phyloP scores from a whole-genome alignment of 2,888 invertebrate species.

The Oscheius sp. region DNA sequence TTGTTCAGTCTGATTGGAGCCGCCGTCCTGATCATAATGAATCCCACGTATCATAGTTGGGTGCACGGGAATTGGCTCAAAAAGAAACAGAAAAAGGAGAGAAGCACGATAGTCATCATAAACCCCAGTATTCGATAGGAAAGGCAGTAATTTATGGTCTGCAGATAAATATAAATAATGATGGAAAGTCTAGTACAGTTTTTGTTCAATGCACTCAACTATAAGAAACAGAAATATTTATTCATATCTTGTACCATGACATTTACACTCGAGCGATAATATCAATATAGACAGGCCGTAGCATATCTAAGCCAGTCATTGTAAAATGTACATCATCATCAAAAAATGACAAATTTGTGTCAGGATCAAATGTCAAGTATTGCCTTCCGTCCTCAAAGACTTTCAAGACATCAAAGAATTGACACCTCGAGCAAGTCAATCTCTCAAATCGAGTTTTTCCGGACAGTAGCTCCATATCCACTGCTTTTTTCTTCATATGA shows the following conservation, averaged over 20 bases:
- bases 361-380: slow-evolving; percentile 1
- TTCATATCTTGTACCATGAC: background rate
- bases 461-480: background rate
- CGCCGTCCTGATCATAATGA: no score
- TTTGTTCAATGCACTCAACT: no score
- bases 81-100: no score
- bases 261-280: background rate
- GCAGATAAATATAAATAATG: no score
- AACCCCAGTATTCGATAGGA: no score
- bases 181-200: no score
- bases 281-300: slow-evolving; percentile 6
- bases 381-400: background rate
- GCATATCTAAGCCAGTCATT: background rate
- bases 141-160: no score
- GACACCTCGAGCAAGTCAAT: background rate
- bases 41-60: no score
- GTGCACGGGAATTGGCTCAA: no score
- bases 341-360: slow-evolving; percentile 9
- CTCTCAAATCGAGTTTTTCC: background rate
- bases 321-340: slow-evolving; percentile 26
- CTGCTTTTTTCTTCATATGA: background rate
- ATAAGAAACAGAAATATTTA: no score
- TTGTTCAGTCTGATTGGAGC: no score
- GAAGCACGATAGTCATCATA: no score
- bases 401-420: background rate